A percentile compares a stretch with the other conserved stretches of the same genome.
phyloP scores from a whole-genome alignment of 2,797 vertebrate species.

The Anguilla obscura region DNA sequence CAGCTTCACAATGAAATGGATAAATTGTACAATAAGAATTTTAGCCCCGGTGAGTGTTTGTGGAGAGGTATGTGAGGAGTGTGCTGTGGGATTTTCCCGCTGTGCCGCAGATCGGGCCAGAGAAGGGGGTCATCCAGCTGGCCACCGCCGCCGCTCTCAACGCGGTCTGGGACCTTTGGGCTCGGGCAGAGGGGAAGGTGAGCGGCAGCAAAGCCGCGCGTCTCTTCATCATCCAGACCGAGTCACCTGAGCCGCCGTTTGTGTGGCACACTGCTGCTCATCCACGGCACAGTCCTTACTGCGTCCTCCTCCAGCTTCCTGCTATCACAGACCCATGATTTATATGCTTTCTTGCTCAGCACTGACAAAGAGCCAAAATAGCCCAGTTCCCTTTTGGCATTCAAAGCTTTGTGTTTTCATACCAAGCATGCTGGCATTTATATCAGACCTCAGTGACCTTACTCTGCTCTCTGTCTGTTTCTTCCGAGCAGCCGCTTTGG shows the following conservation, averaged over 20 bases:
- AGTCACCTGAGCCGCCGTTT: neutral
- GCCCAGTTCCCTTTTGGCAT: neutral
- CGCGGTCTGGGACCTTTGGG: slow-evolving; percentile 83
- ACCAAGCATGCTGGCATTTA: neutral
- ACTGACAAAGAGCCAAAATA: neutral
- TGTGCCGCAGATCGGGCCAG: slow-evolving; percentile 70
- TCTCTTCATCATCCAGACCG: no score
- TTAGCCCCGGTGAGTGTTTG: neutral
- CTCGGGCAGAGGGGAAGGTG: slow-evolving; percentile 76
- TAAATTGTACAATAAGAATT: neutral
- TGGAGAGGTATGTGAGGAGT: neutral
- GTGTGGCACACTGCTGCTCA: neutral
- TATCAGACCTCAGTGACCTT: neutral
- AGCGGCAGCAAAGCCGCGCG: neutral
- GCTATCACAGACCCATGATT: neutral
- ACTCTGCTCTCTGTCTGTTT: slow-evolving; percentile 25
- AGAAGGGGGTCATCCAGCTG: slow-evolving; percentile 79
- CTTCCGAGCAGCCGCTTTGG: slow-evolving; percentile 70
- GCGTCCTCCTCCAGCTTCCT: neutral
- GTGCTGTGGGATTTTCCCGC: slow-evolving; percentile 10
- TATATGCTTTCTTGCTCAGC: neutral
- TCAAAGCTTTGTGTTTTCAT: neutral
- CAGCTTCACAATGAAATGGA: neutral
- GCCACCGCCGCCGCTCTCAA: slow-evolving; percentile 75
- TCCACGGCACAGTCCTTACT: neutral